Percentiles rank a stretch among this genome's conserved stretches.
These are phyloP conservation scores for Garrulus glandarius DNA, from an alignment of 2,797 vertebrate species.

Conservation along the genomic window DNA sequence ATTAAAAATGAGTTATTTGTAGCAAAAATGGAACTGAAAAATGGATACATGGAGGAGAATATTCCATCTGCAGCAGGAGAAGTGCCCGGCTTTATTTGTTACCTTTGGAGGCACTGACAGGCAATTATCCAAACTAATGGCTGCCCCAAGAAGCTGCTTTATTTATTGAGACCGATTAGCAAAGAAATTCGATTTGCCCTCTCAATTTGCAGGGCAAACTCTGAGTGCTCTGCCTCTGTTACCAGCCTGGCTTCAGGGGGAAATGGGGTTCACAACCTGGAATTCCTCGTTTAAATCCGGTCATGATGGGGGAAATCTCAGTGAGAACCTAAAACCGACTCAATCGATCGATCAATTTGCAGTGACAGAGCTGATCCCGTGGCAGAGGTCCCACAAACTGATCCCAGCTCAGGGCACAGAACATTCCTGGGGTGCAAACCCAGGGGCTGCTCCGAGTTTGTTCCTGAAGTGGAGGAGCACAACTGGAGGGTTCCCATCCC, in stretches of 20 bases:
- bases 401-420: background rate
- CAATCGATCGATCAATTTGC: background rate
- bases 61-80: background rate
- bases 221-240: background rate
- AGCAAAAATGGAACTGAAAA: constrained; percentile 33
- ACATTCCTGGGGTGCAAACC: background rate
- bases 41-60: background rate
- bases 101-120: background rate
- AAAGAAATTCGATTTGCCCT: background rate
- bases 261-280: background rate
- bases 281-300: rapidly evolving
- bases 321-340: too few relatives aligned
- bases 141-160: constrained; percentile 26
- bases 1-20: constrained; percentile 59
- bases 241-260: background rate
- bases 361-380: rapidly evolving
- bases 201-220: background rate
- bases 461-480: background rate
- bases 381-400: background rate
- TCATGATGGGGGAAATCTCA: rapidly evolving
- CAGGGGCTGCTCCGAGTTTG: background rate
- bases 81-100: background rate
- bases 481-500: background rate
- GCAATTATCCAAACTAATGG: background rate
- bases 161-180: constrained; percentile 33